Evolutionary conservation across 2,113 vertebrate genomes (phyloP), one percentile per base, ranked within the genome.

Genomic region (Terrapene triunguis): DNA sequence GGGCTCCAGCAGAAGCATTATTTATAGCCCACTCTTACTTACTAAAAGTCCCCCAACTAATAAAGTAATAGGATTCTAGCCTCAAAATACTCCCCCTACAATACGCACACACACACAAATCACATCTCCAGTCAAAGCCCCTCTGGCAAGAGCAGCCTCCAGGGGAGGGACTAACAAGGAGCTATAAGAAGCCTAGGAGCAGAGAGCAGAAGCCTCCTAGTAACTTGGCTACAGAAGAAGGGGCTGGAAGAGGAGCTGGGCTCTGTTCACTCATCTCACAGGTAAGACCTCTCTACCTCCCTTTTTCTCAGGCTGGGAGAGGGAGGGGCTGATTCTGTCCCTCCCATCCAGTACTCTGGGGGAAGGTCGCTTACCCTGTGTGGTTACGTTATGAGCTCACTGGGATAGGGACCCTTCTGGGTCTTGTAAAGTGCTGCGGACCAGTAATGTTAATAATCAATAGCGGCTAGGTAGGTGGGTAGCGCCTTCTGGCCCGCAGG

Each of bases 31-130:
- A 95, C 94, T 97, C 95, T 97, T 97, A 96, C 92, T 94, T 80
- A 17, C 0, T n/a, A 6, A 96, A 92, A 76, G 1, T 94, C 94
- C 95, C 92, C 90, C 78, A 78, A 0, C 94, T 97, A 97, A 97
- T 88, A 65, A 93, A 90, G 51, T 98, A 98, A 98, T 97, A 96
- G 97, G 98, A 98, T 98, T 98, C 74, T 0, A n/a, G 57, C 16
- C 82, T 0, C 0, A 47, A 87, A 97, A 86, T 19, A 24, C 83
- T 88, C 92, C 50, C 78, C 69, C 87, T 81, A 50, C 1, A 0
- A 74, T 47, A 84, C 76, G 1, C 89, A 51, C 80, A 2, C 89
- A 51, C 93, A 7, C 78, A 5, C 55, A 6, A 35, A 13, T 27
- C 29, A 1, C 86, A 13, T 3, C 87, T 19, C 81, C 12, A 2